Evolutionary conservation across 2,888 invertebrate genomes (phyloP).

Genomic region (Entomobrya proxima): DNA sequence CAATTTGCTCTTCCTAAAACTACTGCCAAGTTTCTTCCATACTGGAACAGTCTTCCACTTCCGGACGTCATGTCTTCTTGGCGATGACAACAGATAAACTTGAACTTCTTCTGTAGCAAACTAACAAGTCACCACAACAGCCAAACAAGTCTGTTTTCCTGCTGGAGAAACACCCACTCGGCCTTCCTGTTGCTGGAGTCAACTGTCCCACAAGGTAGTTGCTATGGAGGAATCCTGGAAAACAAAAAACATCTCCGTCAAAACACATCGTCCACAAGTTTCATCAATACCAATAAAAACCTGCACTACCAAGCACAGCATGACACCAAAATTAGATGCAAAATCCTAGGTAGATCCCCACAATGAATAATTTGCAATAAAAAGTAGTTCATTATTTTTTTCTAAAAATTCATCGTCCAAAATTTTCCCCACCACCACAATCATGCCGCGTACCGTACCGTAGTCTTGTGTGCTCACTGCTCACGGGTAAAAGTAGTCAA

Average conservation of each 20-base stretch:
- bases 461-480: no score
- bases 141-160: no score
- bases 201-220: no score
- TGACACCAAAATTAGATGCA: neutral
- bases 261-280: neutral
- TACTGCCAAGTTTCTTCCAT: conserved; percentile 8
- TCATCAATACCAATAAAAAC: neutral
- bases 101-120: neutral
- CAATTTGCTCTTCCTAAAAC: neutral
- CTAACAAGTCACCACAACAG: conserved; percentile 20
- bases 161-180: no score
- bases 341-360: neutral
- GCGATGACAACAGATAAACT: neutral
- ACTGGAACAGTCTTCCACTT: neutral
- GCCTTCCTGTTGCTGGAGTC: no score
- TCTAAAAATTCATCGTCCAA: no score
- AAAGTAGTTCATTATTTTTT: no score
- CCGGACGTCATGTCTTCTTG: neutral
- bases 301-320: neutral
- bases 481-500: neutral
- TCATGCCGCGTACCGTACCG: no score
- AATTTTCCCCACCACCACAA: no score
- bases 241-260: neutral
- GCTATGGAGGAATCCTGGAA: conserved; percentile 3
- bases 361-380: no score